Percentiles rank a stretch among this genome's conserved stretches.
Evolutionary conservation across 2,797 vertebrate species (phyloP).

Genomic region (Cynopterus sphinx): DNA sequence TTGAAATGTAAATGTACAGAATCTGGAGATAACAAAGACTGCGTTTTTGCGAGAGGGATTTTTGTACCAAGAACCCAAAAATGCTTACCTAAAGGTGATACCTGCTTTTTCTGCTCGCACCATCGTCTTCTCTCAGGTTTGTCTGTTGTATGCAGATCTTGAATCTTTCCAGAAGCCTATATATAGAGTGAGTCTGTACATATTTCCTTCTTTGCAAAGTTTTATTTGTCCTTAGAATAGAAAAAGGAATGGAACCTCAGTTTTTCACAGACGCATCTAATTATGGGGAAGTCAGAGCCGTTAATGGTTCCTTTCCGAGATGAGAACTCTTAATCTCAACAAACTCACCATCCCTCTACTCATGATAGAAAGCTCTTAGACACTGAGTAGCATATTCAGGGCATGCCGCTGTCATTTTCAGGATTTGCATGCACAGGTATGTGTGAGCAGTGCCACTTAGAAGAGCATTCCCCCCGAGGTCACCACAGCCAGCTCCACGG

Average conservation of each 20-base stretch:
- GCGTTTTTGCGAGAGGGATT: not conserved
- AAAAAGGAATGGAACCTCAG: not conserved
- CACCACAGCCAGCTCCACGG: not conserved
- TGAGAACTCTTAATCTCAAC: not conserved
- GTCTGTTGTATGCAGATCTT: not conserved
- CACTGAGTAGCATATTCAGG: not conserved
- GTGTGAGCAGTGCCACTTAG: not conserved
- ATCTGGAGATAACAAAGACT: not conserved
- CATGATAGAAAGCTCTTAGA: not conserved
- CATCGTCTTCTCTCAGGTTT: not conserved
- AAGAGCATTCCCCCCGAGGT: fast-evolving
- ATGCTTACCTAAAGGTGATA: conserved; percentile 7
- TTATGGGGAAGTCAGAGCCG: not conserved
- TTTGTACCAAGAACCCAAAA: not conserved
- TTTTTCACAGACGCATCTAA: not conserved
- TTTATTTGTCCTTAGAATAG: not conserved
- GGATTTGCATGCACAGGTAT: fast-evolving
- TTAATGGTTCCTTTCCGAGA: not conserved
- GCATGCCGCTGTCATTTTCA: not conserved
- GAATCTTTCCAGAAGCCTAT: not conserved
- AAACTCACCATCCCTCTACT: not conserved
- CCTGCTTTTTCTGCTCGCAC: not conserved
- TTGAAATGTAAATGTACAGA: conserved; percentile 31
- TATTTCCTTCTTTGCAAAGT: not conserved
- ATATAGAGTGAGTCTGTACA: not conserved